Percentiles rank a stretch among this genome's conserved stretches.
Conservation (phyloP, 2,797 vertebrate genomes). For the Halcyon chelicuti region DNA sequence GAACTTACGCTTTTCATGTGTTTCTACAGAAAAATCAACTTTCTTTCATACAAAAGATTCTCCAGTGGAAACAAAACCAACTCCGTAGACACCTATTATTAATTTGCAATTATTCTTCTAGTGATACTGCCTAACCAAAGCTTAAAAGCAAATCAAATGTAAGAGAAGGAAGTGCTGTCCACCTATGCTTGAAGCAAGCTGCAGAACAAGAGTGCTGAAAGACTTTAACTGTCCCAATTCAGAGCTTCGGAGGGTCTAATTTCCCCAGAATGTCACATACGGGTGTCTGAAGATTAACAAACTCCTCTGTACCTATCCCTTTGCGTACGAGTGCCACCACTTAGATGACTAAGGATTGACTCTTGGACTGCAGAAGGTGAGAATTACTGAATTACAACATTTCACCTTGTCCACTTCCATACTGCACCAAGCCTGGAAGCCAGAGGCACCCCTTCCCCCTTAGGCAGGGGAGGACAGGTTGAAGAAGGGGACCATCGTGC, state of each 20-base stretch:
- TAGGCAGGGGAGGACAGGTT: not conserved
- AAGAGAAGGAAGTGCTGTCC: not conserved
- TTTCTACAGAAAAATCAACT: not conserved
- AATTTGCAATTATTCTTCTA: not conserved
- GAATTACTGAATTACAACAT: not conserved
- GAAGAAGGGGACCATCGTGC: not conserved
- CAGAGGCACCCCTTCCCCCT: not conserved
- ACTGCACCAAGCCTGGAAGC: not conserved
- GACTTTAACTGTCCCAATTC: not conserved
- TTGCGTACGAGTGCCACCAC: not conserved
- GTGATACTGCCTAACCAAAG: not conserved
- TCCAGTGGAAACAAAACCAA: not conserved
- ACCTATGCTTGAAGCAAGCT: not conserved
- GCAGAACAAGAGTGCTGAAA: not conserved
- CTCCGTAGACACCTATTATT: not conserved
- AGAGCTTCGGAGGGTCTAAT: not conserved
- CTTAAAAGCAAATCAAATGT: not conserved
- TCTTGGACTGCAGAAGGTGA: fast-evolving
- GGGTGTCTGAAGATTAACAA: not conserved
- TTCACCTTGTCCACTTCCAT: not conserved
- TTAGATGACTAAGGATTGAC: not conserved
- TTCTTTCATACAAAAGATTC: not conserved
- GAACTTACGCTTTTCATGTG: not conserved
- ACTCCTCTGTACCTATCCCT: not conserved
- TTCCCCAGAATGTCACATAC: not conserved